These are phyloP conservation scores for Podiceps cristatus DNA, from an alignment of 2,113 vertebrate species.

Conservation along the genomic window DNA sequence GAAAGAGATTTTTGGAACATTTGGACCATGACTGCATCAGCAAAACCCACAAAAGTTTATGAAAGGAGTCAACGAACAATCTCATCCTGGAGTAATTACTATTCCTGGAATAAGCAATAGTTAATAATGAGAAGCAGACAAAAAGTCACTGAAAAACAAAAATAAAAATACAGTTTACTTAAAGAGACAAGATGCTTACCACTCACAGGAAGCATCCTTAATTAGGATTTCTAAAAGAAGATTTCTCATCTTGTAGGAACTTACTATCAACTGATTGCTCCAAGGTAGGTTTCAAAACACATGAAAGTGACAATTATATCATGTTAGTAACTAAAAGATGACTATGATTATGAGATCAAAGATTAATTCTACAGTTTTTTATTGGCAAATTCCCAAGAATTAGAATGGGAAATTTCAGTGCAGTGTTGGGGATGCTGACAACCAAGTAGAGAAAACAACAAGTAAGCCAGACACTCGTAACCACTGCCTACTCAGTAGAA, in stretches of 20 bases:
- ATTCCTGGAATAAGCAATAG: constrained; percentile 4
- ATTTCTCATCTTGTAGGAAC: constrained; percentile 24
- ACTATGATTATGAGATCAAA: not conserved
- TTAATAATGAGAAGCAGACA: constrained; percentile 26
- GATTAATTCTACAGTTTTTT: not conserved
- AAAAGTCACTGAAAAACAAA: not conserved
- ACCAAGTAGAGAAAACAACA: not conserved
- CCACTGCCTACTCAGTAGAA: not conserved
- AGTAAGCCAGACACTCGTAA: not conserved
- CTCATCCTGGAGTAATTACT: not conserved
- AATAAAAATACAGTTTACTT: not conserved
- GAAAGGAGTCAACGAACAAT: not conserved
- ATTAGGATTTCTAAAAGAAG: constrained; percentile 38
- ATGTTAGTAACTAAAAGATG: not conserved
- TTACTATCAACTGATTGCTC: constrained; percentile 12
- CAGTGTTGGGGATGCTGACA: not conserved
- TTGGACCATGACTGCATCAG: not conserved
- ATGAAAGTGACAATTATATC: not conserved
- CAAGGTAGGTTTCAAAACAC: not conserved
- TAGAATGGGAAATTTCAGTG: not conserved
- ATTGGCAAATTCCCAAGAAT: not conserved
- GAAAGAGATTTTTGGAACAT: not conserved
- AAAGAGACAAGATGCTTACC: not conserved
- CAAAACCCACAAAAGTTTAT: not conserved
- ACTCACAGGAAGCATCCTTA: constrained; percentile 6